phyloP scores from a whole-genome alignment of 2,113 vertebrate species.

The Ctenomys sociabilis region DNA sequence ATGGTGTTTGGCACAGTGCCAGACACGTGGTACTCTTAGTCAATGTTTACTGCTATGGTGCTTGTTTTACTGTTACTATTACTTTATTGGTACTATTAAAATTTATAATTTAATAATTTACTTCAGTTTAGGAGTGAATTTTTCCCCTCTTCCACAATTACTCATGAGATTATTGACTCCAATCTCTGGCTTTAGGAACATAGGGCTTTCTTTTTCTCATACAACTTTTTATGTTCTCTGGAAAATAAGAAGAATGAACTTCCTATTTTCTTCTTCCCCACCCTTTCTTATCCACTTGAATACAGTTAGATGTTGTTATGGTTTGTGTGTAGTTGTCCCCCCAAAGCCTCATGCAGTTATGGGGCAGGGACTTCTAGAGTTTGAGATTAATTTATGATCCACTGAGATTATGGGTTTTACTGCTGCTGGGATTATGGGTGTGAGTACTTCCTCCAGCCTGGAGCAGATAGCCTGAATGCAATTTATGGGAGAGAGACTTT shows the following conservation, averaged over 20 bases:
- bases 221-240: neutral
- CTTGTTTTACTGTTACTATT: neutral
- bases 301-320: neutral
- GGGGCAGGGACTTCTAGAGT: no score
- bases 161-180: constrained; percentile 15
- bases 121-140: neutral
- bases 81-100: constrained; percentile 21
- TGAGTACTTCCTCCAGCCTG: no score
- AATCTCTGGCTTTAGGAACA: neutral
- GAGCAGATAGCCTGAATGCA: no score
- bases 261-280: neutral
- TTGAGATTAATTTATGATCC: no score
- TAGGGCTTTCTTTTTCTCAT: neutral
- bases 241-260: neutral
- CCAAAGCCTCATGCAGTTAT: no score
- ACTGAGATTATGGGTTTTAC: no score
- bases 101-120: constrained; percentile 2
- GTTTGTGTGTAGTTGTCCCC: no score
- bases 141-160: neutral
- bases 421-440: no score
- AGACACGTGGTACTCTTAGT: neutral
- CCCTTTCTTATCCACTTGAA: neutral
- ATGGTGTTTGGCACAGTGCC: neutral
- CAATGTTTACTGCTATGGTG: neutral
- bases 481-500: no score